phyloP scores from a whole-genome alignment of 2,113 vertebrate species.

The Australoheros scitulus region DNA sequence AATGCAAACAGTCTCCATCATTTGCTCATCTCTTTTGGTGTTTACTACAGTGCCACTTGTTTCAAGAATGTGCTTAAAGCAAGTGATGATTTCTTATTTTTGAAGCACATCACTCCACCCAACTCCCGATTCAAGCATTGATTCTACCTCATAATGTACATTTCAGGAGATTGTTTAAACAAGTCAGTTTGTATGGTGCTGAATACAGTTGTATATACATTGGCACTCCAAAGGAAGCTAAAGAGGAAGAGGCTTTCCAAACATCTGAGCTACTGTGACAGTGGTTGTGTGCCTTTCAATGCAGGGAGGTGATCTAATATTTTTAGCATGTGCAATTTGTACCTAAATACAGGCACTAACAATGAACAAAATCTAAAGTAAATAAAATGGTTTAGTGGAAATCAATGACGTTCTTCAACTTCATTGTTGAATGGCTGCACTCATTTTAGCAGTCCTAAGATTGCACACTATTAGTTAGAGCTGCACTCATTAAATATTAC shows the following conservation, averaged over 20 bases:
- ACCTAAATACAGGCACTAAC: not conserved
- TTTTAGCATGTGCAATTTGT: not conserved
- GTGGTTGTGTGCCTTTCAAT: not conserved
- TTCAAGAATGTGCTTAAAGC: not conserved
- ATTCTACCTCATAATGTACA: not conserved
- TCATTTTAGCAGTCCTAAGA: not conserved
- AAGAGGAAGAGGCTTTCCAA: not conserved
- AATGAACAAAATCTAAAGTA: not conserved
- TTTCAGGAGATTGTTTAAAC: not conserved
- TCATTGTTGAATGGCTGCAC: too few relatives aligned
- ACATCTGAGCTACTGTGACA: not conserved
- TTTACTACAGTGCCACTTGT: constrained; percentile 11
- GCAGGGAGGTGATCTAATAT: not conserved
- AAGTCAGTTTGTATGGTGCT: not conserved
- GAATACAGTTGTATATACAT: not conserved
- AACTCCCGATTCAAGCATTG: not conserved
- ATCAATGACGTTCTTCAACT: too few relatives aligned
- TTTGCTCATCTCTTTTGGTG: not conserved
- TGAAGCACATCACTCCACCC: not conserved
- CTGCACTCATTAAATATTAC: not conserved
- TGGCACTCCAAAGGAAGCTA: not conserved
- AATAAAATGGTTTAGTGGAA: not conserved
- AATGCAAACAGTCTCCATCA: constrained; percentile 8
- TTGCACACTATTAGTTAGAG: not conserved
- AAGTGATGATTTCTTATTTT: not conserved